These are phyloP conservation scores for Hemiprocne comata DNA, from an alignment of 2,113 vertebrate genomes.

Conservation along the genomic window DNA sequence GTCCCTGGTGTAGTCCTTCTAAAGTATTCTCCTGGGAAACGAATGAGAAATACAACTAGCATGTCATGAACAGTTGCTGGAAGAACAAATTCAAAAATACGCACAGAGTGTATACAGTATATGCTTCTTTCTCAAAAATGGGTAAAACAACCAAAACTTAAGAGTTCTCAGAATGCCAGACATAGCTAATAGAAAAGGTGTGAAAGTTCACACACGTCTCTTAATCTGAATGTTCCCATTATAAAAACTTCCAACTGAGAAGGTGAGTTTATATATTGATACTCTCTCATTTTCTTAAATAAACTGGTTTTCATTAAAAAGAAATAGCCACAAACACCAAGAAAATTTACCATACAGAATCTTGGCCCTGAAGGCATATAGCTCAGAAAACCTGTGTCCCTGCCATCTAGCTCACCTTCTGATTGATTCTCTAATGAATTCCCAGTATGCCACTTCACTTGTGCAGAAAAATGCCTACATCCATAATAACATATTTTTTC, in stretches of 20 bases:
- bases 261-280: not conserved
- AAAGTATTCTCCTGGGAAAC: slow-evolving; percentile 80
- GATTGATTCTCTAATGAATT: not conserved
- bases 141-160: not conserved
- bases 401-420: not conserved
- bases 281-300: not conserved
- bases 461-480: not conserved
- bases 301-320: not conserved
- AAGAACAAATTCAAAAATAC: not conserved
- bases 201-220: not conserved
- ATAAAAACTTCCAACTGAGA: not conserved
- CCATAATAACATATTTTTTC: not conserved
- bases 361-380: not conserved
- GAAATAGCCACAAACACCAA: not conserved
- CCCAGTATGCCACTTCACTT: not conserved
- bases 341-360: not conserved
- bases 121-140: not conserved
- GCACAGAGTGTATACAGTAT: not conserved
- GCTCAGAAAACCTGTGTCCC: not conserved
- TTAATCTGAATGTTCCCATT: not conserved
- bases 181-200: not conserved
- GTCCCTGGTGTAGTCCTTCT: slow-evolving; percentile 81
- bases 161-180: not conserved
- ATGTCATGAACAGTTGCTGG: not conserved
- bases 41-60: not conserved